Evolutionary conservation across 2,797 vertebrate genomes (phyloP).

Genomic region (Schizothorax lantsangensis): DNA sequence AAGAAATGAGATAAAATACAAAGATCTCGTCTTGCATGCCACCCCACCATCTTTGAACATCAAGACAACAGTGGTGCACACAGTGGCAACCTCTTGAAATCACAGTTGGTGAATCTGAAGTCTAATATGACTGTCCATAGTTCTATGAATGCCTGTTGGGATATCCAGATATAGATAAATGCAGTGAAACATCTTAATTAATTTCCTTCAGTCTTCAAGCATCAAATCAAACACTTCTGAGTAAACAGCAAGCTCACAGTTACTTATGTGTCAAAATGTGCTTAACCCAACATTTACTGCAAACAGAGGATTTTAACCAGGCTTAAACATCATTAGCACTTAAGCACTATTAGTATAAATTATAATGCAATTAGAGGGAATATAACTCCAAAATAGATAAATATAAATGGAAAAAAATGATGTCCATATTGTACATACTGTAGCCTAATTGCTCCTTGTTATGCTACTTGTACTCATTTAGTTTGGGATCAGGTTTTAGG

Average conservation of each 20-base stretch:
- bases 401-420: background rate
- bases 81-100: background rate
- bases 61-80: background rate
- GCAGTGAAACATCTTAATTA: background rate
- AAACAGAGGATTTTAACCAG: background rate
- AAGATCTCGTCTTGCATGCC: background rate
- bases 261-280: background rate
- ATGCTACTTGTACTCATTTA: background rate
- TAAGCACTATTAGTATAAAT: background rate
- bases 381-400: background rate
- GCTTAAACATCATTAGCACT: background rate
- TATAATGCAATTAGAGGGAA: background rate
- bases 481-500: background rate
- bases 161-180: background rate
- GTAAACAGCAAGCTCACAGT: background rate
- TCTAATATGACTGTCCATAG: background rate
- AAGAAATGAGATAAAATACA: background rate
- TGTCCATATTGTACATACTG: background rate
- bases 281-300: background rate
- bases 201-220: background rate
- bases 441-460: background rate
- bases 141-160: background rate
- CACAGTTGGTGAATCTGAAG: background rate
- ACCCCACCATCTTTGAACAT: background rate
- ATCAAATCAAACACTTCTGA: background rate